Evolutionary conservation across 2,113 vertebrate genomes (phyloP).

Genomic region (Tympanuchus pallidicinctus): DNA sequence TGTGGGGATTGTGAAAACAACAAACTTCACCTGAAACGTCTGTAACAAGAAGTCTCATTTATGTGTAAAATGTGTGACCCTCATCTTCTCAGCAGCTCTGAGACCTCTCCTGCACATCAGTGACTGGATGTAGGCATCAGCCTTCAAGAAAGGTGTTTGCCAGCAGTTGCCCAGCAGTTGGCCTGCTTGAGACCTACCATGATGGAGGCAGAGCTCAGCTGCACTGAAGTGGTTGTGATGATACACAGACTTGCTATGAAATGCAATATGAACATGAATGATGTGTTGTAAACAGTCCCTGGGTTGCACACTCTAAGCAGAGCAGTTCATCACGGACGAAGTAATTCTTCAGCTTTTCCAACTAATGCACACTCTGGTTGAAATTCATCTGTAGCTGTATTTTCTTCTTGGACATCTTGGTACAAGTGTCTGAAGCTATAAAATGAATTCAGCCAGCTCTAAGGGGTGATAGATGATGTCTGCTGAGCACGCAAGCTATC

Average conservation of each 20-base stretch:
- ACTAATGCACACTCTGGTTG: background rate
- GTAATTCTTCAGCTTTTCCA: background rate
- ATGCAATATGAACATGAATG: background rate
- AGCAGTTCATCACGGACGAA: background rate
- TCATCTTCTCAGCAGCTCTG: background rate
- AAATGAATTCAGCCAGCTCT: background rate
- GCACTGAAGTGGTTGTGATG: background rate
- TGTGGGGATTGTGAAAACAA: background rate
- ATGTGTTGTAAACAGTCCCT: background rate
- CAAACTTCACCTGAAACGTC: background rate
- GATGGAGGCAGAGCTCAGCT: background rate
- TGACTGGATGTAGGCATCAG: background rate
- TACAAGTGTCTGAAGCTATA: no score
- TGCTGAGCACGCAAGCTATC: background rate
- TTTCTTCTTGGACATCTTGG: background rate
- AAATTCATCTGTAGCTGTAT: background rate
- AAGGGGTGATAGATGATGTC: background rate
- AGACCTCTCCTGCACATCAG: background rate
- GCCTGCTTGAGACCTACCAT: background rate
- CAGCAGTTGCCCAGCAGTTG: background rate
- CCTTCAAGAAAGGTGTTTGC: background rate
- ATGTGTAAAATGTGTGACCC: fast-evolving
- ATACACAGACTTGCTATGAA: background rate
- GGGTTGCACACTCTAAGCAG: background rate
- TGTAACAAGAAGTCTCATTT: fast-evolving